Evolutionary conservation across 2,113 vertebrate species (phyloP).

Genomic region (Oostethus manadensis): DNA sequence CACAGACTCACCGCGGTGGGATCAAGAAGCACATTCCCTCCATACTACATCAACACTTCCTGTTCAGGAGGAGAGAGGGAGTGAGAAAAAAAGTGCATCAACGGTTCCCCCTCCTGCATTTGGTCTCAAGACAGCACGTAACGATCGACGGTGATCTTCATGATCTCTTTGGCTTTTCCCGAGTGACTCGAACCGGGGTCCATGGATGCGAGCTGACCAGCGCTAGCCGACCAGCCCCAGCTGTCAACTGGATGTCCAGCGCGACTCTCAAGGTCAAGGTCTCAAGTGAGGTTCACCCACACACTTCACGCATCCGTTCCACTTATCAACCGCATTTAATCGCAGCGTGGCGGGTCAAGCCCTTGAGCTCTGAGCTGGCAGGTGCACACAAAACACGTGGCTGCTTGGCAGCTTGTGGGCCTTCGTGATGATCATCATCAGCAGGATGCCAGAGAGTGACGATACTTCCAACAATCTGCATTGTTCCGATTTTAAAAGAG

Average conservation of each 20-base stretch:
- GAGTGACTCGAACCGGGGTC: no score
- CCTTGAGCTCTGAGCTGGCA: conserved; percentile 1
- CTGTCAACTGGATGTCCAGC: no score
- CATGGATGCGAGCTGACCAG: no score
- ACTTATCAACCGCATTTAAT: neutral
- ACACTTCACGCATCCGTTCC: no score
- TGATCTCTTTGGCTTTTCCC: no score
- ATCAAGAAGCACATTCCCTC: conserved; percentile 50
- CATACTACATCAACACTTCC: conserved; percentile 46
- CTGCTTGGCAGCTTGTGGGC: neutral
- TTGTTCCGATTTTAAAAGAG: neutral
- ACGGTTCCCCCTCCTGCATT: neutral
- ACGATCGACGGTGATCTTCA: no score
- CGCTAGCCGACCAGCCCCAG: no score
- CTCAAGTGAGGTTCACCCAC: no score
- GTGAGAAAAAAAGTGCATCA: conserved; percentile 11
- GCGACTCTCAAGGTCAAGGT: no score
- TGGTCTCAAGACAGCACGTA: neutral
- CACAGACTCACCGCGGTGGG: conserved; percentile 8
- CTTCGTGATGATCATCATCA: neutral
- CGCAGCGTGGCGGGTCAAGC: neutral
- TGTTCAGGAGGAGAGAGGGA: conserved; percentile 43
- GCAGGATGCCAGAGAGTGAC: neutral
- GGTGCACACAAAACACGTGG: neutral
- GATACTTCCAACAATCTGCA: neutral